A percentile compares a stretch with the other conserved stretches of the same genome.
Conservation (phyloP, 2,888 invertebrate species). For the Sesia bembeciformis region DNA sequence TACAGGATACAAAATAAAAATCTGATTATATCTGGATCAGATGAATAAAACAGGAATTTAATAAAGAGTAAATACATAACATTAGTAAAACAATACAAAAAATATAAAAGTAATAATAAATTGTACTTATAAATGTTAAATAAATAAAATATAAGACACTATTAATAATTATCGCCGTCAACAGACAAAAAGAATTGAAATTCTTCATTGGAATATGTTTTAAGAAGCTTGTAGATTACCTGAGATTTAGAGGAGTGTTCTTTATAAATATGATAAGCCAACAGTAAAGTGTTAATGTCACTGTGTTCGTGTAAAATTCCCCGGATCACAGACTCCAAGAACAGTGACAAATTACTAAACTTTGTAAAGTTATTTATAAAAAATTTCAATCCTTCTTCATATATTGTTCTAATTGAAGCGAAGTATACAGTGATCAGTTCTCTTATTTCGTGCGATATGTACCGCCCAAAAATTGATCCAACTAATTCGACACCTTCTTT, state of each 20-base stretch:
- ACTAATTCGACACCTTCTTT: conserved; percentile 26
- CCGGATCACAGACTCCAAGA: conserved; percentile 4
- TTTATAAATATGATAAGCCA: not conserved
- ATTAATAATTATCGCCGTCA: not conserved
- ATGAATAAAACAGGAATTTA: too few relatives aligned
- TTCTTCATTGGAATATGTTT: not conserved
- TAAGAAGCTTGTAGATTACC: not conserved
- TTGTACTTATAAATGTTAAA: too few relatives aligned
- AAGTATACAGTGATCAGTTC: conserved; percentile 28
- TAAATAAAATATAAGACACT: too few relatives aligned
- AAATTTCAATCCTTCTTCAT: conserved; percentile 13
- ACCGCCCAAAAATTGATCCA: conserved; percentile 30
- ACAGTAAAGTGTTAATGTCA: not conserved
- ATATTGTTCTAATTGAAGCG: conserved; percentile 29
- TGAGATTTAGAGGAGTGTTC: not conserved
- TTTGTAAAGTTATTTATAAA: too few relatives aligned
- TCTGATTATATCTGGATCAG: too few relatives aligned
- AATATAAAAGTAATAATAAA: too few relatives aligned
- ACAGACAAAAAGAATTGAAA: not conserved
- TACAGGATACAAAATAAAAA: too few relatives aligned
- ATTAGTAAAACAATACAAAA: too few relatives aligned
- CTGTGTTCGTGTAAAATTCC: not conserved
- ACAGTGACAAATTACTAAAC: conserved; percentile 1
- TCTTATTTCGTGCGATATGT: conserved; percentile 26
- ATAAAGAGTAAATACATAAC: too few relatives aligned